A percentile compares a stretch with the other conserved stretches of the same genome.
Evolutionary conservation across 2,888 invertebrate species (phyloP).

Genomic region (Chalcosyrphus nemorum): DNA sequence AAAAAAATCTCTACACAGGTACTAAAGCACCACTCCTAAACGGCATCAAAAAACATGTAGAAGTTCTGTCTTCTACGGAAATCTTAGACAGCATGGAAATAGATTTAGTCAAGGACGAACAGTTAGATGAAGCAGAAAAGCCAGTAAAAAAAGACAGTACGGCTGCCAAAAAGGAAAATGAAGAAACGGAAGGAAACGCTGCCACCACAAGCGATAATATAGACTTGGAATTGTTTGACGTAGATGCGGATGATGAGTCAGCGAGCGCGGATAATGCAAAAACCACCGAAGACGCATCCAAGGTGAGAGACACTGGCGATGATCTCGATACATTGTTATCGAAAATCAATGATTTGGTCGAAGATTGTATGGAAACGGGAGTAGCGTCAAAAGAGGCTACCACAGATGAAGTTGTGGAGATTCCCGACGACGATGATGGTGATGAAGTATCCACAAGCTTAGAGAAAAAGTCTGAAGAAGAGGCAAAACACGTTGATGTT

Average conservation of each 20-base stretch:
- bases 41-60: slow-evolving; percentile 29
- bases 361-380: slow-evolving; percentile 74
- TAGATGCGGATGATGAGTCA: slow-evolving; percentile 12
- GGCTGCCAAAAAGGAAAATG: background rate
- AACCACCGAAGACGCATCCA: slow-evolving; percentile 19
- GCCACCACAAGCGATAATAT: background rate
- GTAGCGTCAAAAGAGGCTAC: background rate
- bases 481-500: background rate
- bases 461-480: slow-evolving; percentile 1
- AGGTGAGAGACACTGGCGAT: slow-evolving; percentile 75
- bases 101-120: slow-evolving; percentile 30
- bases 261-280: slow-evolving; percentile 29
- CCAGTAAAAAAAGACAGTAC: background rate
- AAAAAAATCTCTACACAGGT: slow-evolving; percentile 2
- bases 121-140: background rate
- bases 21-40: slow-evolving; percentile 18
- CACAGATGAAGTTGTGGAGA: background rate
- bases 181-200: background rate
- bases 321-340: slow-evolving; percentile 76
- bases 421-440: slow-evolving; percentile 2
- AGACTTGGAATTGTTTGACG: slow-evolving; percentile 10
- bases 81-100: slow-evolving; percentile 27
- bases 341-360: slow-evolving; percentile 76
- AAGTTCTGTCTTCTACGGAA: background rate
- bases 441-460: background rate